Conservation (phyloP, 92 coral and sea anemone species). For the Heteractis magnifica region DNA sequence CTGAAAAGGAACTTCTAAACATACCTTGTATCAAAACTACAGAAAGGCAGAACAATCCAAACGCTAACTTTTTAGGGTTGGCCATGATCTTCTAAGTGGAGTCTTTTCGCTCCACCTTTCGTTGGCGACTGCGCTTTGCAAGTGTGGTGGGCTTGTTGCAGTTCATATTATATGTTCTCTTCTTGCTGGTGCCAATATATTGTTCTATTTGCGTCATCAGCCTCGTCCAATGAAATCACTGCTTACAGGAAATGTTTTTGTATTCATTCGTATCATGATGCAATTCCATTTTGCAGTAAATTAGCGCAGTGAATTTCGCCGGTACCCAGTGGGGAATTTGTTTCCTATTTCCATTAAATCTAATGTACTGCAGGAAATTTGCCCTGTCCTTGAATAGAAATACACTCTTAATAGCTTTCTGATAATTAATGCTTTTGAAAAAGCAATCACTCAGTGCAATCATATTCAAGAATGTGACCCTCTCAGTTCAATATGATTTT, state of each 20-base stretch:
- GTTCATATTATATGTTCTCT: constrained; percentile 25
- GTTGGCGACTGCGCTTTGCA: constrained; percentile 5
- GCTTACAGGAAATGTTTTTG: constrained; percentile 29
- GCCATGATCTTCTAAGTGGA: constrained; percentile 18
- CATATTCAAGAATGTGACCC: constrained; percentile 25
- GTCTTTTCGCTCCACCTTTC: constrained; percentile 18
- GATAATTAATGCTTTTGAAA: constrained; percentile 43
- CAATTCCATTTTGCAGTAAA: constrained; percentile 35
- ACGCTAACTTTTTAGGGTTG: not conserved
- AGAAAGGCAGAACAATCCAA: constrained; percentile 7
- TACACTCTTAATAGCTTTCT: constrained; percentile 44
- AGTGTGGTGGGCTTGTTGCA: constrained; percentile 11
- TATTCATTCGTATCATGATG: constrained; percentile 34
- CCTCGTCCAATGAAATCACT: constrained; percentile 22
- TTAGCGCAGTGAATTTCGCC: constrained; percentile 34
- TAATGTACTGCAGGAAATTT: constrained; percentile 51
- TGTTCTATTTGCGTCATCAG: constrained; percentile 12
- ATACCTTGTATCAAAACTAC: constrained; percentile 29
- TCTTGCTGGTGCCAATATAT: constrained; percentile 23
- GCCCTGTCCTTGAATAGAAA: constrained; percentile 36
- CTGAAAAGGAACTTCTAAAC: not conserved
- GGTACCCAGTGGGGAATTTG: constrained; percentile 30
- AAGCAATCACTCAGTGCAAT: constrained; percentile 26
- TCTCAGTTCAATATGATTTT: constrained; percentile 19
- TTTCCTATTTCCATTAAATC: constrained; percentile 49